Evolutionary conservation across 2,797 vertebrate genomes (phyloP).

Genomic region (Podarcis siculus): DNA sequence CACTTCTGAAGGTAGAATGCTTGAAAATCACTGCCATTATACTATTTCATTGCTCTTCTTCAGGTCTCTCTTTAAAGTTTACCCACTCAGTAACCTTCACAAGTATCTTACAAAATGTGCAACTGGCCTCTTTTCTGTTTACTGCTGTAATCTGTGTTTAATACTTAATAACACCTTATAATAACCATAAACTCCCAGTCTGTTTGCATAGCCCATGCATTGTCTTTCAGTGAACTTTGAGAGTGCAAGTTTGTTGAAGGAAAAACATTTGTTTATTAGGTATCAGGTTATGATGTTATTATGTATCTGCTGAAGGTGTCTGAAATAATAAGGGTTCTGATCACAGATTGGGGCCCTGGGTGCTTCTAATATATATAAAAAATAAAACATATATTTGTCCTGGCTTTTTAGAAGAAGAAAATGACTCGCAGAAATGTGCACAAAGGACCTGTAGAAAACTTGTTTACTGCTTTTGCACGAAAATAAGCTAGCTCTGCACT

Average conservation of each 20-base stretch:
- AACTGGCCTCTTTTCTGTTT: not conserved
- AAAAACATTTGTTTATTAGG: not conserved
- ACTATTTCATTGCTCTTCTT: no score
- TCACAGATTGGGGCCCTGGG: not conserved
- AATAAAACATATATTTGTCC: not conserved
- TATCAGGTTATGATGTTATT: not conserved
- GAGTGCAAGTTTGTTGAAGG: slow-evolving; percentile 25
- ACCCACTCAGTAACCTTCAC: not conserved
- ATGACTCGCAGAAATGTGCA: slow-evolving; percentile 17
- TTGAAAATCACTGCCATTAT: not conserved
- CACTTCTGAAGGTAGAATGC: not conserved
- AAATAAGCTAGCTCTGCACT: slow-evolving; percentile 44
- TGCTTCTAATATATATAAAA: not conserved
- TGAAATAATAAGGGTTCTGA: not conserved
- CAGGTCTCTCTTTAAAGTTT: not conserved
- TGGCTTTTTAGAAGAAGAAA: slow-evolving; percentile 33
- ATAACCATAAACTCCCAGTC: slow-evolving; percentile 22
- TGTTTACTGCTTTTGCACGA: slow-evolving; percentile 29
- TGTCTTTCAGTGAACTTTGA: slow-evolving; percentile 41
- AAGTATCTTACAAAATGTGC: not conserved
- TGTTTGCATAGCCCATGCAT: slow-evolving; percentile 51
- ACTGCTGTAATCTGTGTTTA: not conserved
- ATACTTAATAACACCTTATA: not conserved
- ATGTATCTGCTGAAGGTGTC: not conserved
- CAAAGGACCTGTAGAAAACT: slow-evolving; percentile 28